Percentiles rank a stretch among this genome's conserved stretches.
These are phyloP conservation scores for Neolamprologus sp. DNA, from an alignment of 2,113 vertebrate genomes.

Conservation along the genomic window DNA sequence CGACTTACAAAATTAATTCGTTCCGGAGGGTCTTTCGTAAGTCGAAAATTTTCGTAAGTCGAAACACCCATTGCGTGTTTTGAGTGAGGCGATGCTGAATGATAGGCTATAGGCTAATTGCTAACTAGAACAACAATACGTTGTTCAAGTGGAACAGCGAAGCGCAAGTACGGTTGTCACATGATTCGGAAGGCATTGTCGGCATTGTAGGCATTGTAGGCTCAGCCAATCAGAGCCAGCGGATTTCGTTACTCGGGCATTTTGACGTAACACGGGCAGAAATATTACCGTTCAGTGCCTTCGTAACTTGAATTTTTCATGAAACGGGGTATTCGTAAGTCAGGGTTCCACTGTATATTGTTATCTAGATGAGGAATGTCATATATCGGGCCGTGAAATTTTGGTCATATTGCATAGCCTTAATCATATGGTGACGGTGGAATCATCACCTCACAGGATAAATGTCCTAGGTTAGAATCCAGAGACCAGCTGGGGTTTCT, in stretches of 20 bases:
- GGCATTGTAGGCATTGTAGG: not conserved
- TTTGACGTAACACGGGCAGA: not conserved
- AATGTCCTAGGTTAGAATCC: not conserved
- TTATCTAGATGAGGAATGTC: not conserved
- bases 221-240: not conserved
- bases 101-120: not conserved
- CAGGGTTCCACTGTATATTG: not conserved
- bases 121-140: not conserved
- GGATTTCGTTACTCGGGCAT: not conserved
- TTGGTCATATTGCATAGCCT: not conserved
- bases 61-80: not conserved
- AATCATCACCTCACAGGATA: not conserved
- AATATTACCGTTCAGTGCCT: not conserved
- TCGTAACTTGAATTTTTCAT: not conserved
- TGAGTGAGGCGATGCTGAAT: not conserved
- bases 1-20: fast-evolving
- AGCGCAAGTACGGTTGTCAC: not conserved
- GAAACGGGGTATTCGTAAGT: not conserved
- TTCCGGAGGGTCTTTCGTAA: not conserved
- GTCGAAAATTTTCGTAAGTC: not conserved
- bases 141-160: not conserved
- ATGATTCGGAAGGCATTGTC: not conserved
- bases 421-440: not conserved
- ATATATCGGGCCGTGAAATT: not conserved
- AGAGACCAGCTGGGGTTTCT: not conserved